These are phyloP conservation scores for Pseudomyrmex sp. DNA, from an alignment of 1,140 invertebrate genomes.

Conservation along the genomic window DNA sequence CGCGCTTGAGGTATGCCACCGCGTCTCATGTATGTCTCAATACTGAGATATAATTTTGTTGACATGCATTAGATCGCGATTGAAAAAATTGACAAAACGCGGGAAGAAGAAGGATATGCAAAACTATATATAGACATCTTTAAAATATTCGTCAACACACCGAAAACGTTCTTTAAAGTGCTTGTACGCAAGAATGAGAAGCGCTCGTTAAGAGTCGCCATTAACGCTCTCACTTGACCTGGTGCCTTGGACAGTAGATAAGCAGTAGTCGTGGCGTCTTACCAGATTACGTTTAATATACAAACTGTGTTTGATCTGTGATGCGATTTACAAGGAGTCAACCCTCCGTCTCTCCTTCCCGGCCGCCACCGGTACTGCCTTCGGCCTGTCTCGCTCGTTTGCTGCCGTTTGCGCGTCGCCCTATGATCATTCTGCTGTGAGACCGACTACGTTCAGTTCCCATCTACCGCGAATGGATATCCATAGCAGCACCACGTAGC, in stretches of 20 bases:
- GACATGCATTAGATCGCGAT: constrained; percentile 23
- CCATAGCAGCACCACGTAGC: constrained; percentile 75
- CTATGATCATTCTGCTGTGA: constrained; percentile 85
- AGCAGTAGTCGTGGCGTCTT: constrained; percentile 68
- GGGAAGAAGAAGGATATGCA: not conserved
- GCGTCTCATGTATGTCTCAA: constrained; percentile 26
- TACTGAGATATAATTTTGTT: constrained; percentile 13
- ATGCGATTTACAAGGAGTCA: constrained; percentile 84
- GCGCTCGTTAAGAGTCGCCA: not conserved
- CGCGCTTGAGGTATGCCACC: constrained; percentile 2
- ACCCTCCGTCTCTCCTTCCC: constrained; percentile 46
- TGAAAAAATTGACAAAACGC: constrained; percentile 12
- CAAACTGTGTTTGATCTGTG: constrained; percentile 85
- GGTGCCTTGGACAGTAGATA: constrained; percentile 70
- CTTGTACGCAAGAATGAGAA: not conserved
- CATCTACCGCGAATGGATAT: constrained; percentile 76
- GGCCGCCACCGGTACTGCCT: not conserved
- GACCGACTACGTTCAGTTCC: constrained; percentile 80
- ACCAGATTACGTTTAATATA: constrained; percentile 83
- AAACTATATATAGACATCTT: not conserved
- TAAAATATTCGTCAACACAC: not conserved
- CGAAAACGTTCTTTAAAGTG: not conserved
- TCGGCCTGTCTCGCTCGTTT: constrained; percentile 69
- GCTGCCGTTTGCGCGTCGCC: constrained; percentile 80
- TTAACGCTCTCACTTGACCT: constrained; percentile 14